Conservation (phyloP, 2,797 vertebrate species). For the Gadopsis bispinosus region DNA sequence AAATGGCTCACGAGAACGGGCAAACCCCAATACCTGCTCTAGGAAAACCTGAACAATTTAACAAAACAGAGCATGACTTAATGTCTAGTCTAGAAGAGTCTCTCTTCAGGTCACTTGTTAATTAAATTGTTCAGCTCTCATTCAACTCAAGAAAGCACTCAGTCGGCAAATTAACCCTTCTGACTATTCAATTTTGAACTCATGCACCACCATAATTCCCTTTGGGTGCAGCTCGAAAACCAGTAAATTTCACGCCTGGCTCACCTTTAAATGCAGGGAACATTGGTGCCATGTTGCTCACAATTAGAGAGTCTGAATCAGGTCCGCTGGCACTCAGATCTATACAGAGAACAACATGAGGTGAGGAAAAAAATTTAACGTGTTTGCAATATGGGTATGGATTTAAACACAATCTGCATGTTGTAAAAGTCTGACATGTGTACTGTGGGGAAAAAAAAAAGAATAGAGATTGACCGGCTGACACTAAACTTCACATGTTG, state of each 20-base stretch:
- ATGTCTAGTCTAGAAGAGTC: constrained; percentile 13
- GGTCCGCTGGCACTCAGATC: constrained; percentile 63
- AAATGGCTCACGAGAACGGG: constrained; percentile 11
- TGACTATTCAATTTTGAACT: not conserved
- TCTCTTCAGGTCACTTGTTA: not conserved
- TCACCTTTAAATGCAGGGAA: constrained; percentile 91
- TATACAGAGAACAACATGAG: constrained; percentile 48
- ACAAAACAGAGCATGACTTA: constrained; percentile 16
- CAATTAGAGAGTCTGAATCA: constrained; percentile 88
- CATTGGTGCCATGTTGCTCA: constrained; percentile 95
- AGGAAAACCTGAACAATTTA: constrained; percentile 20
- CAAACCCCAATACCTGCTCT: constrained; percentile 30
- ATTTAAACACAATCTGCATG: not conserved
- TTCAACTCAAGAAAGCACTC: not conserved
- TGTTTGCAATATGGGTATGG: not conserved
- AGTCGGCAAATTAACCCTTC: not conserved
- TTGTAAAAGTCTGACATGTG: not conserved
- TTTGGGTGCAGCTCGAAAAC: not conserved
- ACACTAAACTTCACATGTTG: not conserved
- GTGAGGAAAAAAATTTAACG: not conserved
- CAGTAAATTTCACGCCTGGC: constrained; percentile 35
- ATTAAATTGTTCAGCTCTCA: constrained; percentile 24
- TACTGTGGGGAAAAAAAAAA: not conserved
- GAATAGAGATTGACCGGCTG: not conserved
- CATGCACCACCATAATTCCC: not conserved